Evolutionary conservation across 2,888 invertebrate species (phyloP), one percentile per base, ranked within the genome.

Genomic region (Monochamus alternatus): DNA sequence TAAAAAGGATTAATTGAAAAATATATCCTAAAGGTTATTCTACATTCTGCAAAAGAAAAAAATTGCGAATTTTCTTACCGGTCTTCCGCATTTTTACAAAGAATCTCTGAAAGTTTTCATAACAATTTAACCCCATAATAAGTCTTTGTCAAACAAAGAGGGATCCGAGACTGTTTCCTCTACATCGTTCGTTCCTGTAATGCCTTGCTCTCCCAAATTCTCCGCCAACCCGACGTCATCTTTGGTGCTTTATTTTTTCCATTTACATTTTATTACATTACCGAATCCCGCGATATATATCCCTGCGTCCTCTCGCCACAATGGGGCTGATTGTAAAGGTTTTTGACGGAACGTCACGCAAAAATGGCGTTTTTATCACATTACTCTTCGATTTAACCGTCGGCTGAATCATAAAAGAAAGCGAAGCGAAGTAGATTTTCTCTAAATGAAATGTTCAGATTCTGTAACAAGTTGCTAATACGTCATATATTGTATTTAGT

Each of bases 321-420:
- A 55, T n/a, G 55, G 12, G 55, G 3, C 55, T n/a, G n/a, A 55
- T 55, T 55, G n/a, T 55, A 22, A 7, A 22, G 55, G 55, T 55
- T 55, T 52, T 47, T 64, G 66, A 52, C n/a, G 44, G 10, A 31
- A 52, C 51, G 32, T 52, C 66, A 51, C 52, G 66, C 66, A n/a
- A 66, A 22, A 52, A 66, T 38, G 66, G 32, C 66, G 31, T 66
- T 66, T 66, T 66, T 55, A 66, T 66, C 32, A 52, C 30, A 38
- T 66, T 52, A 55, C 52, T n/a, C 9, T 22, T 43, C 47, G 30
- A 65, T 51, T 51, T 51, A n/a, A 10, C n/a, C 51, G n/a, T 9
- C 10, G 12, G 51, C 9, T 10, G 51, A 51, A n/a, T 51, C 51
- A 51, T 10, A 51, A 51, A 51, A 51, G 51, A 51, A 51, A 10